Evolutionary conservation across 1,140 invertebrate species (phyloP).

Genomic region (Hormaphis cornu): DNA sequence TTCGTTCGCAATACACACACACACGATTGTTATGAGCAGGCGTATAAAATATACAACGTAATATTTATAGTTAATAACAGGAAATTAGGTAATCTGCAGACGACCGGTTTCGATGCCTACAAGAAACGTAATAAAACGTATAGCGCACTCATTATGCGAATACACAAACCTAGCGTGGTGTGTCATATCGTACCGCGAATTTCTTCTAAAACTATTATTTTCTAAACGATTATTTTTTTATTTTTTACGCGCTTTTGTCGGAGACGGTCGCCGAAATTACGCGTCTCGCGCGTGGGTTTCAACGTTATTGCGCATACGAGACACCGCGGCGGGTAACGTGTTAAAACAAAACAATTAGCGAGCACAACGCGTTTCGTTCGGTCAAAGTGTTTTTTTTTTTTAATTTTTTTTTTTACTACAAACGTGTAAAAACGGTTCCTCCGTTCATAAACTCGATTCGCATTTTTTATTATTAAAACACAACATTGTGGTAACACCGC

Average conservation of each 20-base stretch:
- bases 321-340: neutral
- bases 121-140: conserved; percentile 20
- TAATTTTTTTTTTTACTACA: too few relatives aligned
- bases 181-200: too few relatives aligned
- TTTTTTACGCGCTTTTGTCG: too few relatives aligned
- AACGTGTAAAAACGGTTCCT: neutral
- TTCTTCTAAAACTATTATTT: too few relatives aligned
- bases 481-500: too few relatives aligned
- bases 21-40: conserved; percentile 17
- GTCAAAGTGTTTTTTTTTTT: neutral
- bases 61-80: conserved; percentile 30
- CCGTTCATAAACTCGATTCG: too few relatives aligned
- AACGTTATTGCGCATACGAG: too few relatives aligned
- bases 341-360: neutral
- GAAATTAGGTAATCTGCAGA: conserved; percentile 28
- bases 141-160: conserved; percentile 4
- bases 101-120: conserved; percentile 20
- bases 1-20: conserved; percentile 6
- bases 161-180: too few relatives aligned
- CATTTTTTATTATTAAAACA: too few relatives aligned
- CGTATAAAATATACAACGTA: too few relatives aligned
- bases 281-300: too few relatives aligned
- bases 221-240: neutral
- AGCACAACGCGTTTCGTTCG: neutral
- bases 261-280: too few relatives aligned